phyloP scores from a whole-genome alignment of 2,113 vertebrate species.

The Seriola dumerili region DNA sequence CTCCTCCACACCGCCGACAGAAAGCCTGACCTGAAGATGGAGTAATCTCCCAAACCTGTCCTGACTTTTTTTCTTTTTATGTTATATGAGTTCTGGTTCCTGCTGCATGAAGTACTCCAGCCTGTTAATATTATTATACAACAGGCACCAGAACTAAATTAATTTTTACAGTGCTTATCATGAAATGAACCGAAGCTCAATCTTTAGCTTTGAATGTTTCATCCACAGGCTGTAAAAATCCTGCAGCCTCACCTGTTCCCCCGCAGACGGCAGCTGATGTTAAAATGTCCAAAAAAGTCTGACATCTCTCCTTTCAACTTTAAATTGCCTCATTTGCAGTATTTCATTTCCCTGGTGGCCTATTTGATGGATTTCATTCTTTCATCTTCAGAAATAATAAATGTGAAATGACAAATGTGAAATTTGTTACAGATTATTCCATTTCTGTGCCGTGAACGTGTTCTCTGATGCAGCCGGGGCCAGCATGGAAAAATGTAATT shows the following conservation, averaged over 20 bases:
- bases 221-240: not conserved
- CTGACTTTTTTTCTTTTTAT: not conserved
- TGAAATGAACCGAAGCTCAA: not conserved
- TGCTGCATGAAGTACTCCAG: not conserved
- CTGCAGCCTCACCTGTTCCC: slow-evolving; percentile 12
- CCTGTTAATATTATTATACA: not conserved
- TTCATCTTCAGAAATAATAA: slow-evolving; percentile 53
- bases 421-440: slow-evolving; percentile 54
- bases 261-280: not conserved
- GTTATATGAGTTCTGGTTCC: not conserved
- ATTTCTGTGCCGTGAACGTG: slow-evolving; percentile 6
- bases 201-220: not conserved
- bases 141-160: not conserved
- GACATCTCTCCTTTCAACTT: slow-evolving; percentile 31
- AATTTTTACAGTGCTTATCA: not conserved
- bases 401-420: slow-evolving; percentile 67
- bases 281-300: not conserved
- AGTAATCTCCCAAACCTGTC: slow-evolving; percentile 10
- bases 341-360: not conserved
- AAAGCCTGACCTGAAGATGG: slow-evolving; percentile 19
- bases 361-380: slow-evolving; percentile 36
- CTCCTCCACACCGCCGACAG: not conserved
- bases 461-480: not conserved
- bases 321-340: slow-evolving; percentile 39
- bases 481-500: slow-evolving; percentile 40